Evolutionary conservation across 2,113 vertebrate genomes (phyloP), one percentile per base, ranked within the genome.

Genomic region (Hypocryptadius cinnamomeus): DNA sequence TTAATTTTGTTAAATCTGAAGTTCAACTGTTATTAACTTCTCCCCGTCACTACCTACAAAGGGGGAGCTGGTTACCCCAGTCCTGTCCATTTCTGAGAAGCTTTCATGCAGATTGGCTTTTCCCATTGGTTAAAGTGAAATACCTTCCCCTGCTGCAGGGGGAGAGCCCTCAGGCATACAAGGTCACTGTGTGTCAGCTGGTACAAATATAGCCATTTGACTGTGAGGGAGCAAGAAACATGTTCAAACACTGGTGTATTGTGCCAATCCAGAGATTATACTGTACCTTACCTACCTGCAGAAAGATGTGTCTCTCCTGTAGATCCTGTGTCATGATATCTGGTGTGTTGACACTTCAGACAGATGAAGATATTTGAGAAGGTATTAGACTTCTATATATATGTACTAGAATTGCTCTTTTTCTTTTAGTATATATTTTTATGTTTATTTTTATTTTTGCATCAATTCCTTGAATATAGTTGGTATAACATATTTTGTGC

Each of bases 91-190:
- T 68, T 71, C 40, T 79, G 6, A 16, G 11, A 79, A 42, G 5
- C 39, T 93, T 81, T 65, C n/a, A 9, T 79, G 16, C 12, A 48
- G 15, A 31, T 21, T 40, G 39, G 19, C 13, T 70, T 81, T 1
- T 5, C 11, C 10, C 15, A 13, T 42, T 59, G 39, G 21, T 71
- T 60, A 60, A 51, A 8, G 1, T 89, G 33, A 81, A 84, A 48
- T 47, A 20, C 4, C 6, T 81, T 65, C 10, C 20, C 27, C 21
- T 60, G 19, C 6, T 82, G 27, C 39, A 85, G n/a, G 37, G 40
- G 40, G 47, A 85, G 45, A 53, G 18, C 9, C 30, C 0, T 5
- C 10, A 37, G 1, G 3, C 7, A 9, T 5, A 42, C 45, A 8
- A 0, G 3, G 16, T 60, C 50, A 22, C 18, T 39, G 15, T 13